Evolutionary conservation across 2,888 invertebrate species (phyloP).

Genomic region (Cacoxenus indagator): DNA sequence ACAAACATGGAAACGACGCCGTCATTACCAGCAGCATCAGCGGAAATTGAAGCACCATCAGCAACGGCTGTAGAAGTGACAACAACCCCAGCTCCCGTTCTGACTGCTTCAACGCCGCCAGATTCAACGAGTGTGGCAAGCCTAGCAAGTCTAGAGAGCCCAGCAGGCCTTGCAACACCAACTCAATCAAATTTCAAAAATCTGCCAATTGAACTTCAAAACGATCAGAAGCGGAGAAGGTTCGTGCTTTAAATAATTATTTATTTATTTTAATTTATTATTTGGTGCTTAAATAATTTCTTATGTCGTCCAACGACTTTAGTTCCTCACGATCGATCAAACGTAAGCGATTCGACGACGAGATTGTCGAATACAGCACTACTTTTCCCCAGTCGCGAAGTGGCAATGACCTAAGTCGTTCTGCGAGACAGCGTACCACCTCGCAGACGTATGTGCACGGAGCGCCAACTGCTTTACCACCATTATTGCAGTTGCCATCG

Average conservation of each 20-base stretch:
- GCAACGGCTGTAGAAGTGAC: constrained; percentile 24
- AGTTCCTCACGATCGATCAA: constrained; percentile 96
- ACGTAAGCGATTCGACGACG: constrained; percentile 96
- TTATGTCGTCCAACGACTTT: constrained; percentile 44
- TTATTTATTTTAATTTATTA: constrained; percentile 7
- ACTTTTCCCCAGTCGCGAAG: constrained; percentile 74
- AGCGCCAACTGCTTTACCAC: constrained; percentile 27
- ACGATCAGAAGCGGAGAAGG: constrained; percentile 69
- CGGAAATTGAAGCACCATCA: constrained; percentile 10
- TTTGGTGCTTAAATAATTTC: not conserved
- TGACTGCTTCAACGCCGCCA: not conserved
- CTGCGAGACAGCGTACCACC: constrained; percentile 71
- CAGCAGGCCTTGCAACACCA: constrained; percentile 26
- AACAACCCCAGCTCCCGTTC: constrained; percentile 18
- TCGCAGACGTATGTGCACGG: constrained; percentile 70
- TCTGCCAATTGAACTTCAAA: constrained; percentile 65
- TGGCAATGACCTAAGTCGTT: constrained; percentile 55
- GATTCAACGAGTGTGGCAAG: no score
- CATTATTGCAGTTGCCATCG: constrained; percentile 28
- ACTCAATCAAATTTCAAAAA: constrained; percentile 45
- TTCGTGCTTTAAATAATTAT: no score
- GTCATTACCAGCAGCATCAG: not conserved
- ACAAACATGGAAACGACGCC: not conserved
- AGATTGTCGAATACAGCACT: constrained; percentile 92
- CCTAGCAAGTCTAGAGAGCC: no score